Conservation (phyloP, 2,888 invertebrate genomes). For the Agrochola macilenta region DNA sequence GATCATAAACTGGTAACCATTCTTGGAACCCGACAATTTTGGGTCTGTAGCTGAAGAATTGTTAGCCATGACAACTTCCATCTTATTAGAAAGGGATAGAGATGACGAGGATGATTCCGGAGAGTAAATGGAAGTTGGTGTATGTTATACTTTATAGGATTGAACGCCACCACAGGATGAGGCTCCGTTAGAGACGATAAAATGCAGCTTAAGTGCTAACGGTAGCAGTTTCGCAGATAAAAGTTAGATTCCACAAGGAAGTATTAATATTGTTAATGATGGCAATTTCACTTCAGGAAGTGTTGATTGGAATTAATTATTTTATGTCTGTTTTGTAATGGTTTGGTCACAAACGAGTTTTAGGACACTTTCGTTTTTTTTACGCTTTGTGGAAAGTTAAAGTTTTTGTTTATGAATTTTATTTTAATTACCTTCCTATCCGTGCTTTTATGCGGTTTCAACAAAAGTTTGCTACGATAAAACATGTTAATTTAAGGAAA, state of each 20-base stretch:
- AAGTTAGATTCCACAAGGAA: conserved; percentile 51
- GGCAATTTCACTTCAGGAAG: conserved; percentile 56
- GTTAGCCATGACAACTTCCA: conserved; percentile 26
- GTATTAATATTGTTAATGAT: conserved; percentile 55
- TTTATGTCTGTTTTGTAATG: conserved; percentile 17
- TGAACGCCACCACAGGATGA: conserved; percentile 74
- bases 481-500: not conserved
- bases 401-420: not conserved
- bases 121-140: conserved; percentile 21
- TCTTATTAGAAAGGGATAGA: conserved; percentile 40
- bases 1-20: conserved; percentile 74
- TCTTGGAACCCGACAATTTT: conserved; percentile 57
- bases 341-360: conserved; percentile 40
- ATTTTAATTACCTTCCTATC: not conserved
- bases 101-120: not conserved
- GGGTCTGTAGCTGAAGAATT: not conserved
- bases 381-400: conserved; percentile 21
- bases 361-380: conserved; percentile 55
- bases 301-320: conserved; percentile 28
- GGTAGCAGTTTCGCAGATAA: conserved; percentile 71
- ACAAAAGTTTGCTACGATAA: not conserved
- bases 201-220: conserved; percentile 76
- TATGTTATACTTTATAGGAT: conserved; percentile 65
- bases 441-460: not conserved
- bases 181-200: conserved; percentile 79